Percentiles rank a stretch among this genome's conserved stretches.
These are phyloP conservation scores for Drosophila nasuta DNA, from an alignment of 1,140 invertebrate species.

Conservation along the genomic window DNA sequence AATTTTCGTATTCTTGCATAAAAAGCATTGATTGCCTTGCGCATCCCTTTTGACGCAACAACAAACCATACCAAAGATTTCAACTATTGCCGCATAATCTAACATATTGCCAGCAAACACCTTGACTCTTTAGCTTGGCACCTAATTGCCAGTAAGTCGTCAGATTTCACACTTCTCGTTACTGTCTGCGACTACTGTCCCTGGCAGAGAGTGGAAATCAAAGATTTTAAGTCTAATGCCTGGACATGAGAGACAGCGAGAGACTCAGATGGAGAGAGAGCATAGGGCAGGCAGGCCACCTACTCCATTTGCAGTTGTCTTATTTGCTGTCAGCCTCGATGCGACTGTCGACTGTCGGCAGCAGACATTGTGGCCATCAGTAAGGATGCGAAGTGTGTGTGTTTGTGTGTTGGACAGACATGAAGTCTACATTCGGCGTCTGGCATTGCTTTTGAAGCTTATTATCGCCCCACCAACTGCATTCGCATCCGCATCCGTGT, in stretches of 20 bases:
- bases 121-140: neutral
- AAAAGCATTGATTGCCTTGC: too few species aligned
- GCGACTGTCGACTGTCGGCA: conserved; percentile 42
- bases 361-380: conserved; percentile 29
- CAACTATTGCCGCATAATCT: neutral
- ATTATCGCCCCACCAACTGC: conserved; percentile 67
- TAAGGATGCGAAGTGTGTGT: neutral
- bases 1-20: too few species aligned
- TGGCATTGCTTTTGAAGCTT: conserved; percentile 49
- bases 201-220: conserved; percentile 22
- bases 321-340: conserved; percentile 69
- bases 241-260: conserved; percentile 1
- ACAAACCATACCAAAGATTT: too few species aligned
- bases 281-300: conserved; percentile 32
- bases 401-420: conserved; percentile 14
- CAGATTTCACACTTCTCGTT: neutral
- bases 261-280: neutral
- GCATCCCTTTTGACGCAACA: too few species aligned
- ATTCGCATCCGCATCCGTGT: conserved; percentile 50
- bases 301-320: conserved; percentile 70
- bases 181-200: neutral
- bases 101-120: neutral
- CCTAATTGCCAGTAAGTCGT: conserved; percentile 36
- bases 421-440: conserved; percentile 20
- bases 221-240: conserved; percentile 37